Evolutionary conservation across 2,113 vertebrate genomes (phyloP), one percentile per base, ranked within the genome.

Genomic region (Eudyptes chrysolophus): DNA sequence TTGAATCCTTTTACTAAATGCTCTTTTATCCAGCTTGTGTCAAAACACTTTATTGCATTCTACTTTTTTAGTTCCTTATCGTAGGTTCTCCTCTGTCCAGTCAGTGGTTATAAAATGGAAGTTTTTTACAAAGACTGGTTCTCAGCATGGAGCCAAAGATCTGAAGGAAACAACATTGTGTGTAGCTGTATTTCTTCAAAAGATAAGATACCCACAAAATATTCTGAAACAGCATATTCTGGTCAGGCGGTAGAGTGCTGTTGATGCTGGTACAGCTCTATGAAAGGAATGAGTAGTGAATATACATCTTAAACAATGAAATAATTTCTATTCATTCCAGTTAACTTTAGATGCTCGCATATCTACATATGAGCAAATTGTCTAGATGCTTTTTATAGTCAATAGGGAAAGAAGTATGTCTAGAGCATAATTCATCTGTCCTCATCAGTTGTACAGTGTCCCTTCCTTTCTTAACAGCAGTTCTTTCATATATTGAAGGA

Each of bases 171-270:
- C 44, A 88, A 71, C 6, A 44, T 32, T 71, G 32, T 21, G 60
- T 64, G 20, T 36, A 79, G 25, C 22, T 80, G 25, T 11, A 49
- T 90, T 89, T 89, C 55, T 70, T 89, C 46, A 89, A 84, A 89
- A 76, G 44, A 30, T 36, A 69, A 54, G 14, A 49, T 19, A 27
- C 5, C 38, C 15, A 55, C 3, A 65, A 62, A 68, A 49, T 27
- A 78, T 40, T 91, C 34, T 54, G 24, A 87, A 89, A 15, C 36
- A 64, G 12, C 1, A 1, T 29, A 17, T 19, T 74, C 46, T 32
- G 29, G 5, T 64, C 58, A 12, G 15, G 3, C 0, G 0, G 5
- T 36, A 29, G 13, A 48, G 9, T 15, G n/a, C 15, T 65, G 2
- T 13, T 42, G 29, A 21, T 68, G 32, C 26, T 51, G 51, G 25